Conservation (phyloP, 2,888 invertebrate species). For the Dryobotodes eremita region DNA sequence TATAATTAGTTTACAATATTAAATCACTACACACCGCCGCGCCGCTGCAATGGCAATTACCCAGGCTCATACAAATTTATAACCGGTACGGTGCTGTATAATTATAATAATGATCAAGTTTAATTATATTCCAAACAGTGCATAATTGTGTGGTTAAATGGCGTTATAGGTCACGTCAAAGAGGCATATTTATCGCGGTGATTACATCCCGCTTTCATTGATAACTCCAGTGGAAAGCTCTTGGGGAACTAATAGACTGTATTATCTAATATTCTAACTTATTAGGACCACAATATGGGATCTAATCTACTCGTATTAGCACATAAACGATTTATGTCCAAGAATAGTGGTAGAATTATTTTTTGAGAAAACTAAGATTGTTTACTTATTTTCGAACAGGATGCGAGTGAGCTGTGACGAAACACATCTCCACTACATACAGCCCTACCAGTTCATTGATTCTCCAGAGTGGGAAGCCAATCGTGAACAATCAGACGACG, state of each 20-base stretch:
- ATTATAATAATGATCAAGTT: conserved; percentile 49
- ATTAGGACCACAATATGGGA: conserved; percentile 37
- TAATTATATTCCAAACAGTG: conserved; percentile 50
- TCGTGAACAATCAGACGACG: conserved; percentile 94
- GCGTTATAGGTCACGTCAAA: conserved; percentile 22
- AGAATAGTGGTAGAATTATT: not conserved
- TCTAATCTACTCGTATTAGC: conserved; percentile 18
- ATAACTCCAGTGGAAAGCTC: conserved; percentile 33
- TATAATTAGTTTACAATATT: conserved; percentile 27
- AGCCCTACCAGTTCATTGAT: conserved; percentile 95
- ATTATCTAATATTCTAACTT: conserved; percentile 41
- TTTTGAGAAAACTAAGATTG: conserved; percentile 27
- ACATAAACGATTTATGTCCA: conserved; percentile 26
- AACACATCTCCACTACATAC: conserved; percentile 95
- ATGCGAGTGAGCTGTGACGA: conserved; percentile 95
- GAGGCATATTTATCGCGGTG: conserved; percentile 31
- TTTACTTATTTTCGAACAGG: conserved; percentile 84
- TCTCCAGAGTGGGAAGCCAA: conserved; percentile 97
- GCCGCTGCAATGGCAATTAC: conserved; percentile 25
- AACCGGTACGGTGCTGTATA: conserved; percentile 15
- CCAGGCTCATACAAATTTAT: conserved; percentile 38
- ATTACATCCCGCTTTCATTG: conserved; percentile 37
- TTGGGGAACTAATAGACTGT: conserved; percentile 26
- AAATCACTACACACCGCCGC: conserved; percentile 15
- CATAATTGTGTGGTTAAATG: conserved; percentile 31